Percentiles rank a stretch among this genome's conserved stretches.
phyloP scores from a whole-genome alignment of 2,797 vertebrate species.

The Gambusia yucatana region DNA sequence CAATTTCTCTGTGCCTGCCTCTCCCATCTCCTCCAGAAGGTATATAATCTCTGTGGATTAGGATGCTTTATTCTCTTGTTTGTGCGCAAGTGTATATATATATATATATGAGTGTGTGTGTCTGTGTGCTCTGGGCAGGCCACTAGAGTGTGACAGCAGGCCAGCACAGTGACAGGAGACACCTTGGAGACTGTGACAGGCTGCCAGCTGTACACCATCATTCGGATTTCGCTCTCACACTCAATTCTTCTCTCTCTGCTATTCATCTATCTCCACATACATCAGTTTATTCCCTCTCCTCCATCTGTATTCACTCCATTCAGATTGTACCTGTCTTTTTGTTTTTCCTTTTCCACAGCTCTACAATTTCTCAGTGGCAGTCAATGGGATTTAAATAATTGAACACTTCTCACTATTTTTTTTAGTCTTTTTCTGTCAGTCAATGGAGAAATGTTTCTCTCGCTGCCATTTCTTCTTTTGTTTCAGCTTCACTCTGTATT shows the following conservation, averaged over 20 bases:
- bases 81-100: neutral
- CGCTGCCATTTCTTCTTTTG: slow-evolving; percentile 26
- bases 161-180: slow-evolving; percentile 83
- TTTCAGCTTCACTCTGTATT: slow-evolving; percentile 35
- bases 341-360: slow-evolving; percentile 64
- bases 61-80: slow-evolving; percentile 75
- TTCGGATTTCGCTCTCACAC: slow-evolving; percentile 73
- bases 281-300: slow-evolving; percentile 71
- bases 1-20: slow-evolving; percentile 50
- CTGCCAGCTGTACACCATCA: slow-evolving; percentile 82
- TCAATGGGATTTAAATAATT: slow-evolving; percentile 72
- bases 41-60: slow-evolving; percentile 81
- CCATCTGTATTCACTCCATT: slow-evolving; percentile 72
- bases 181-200: slow-evolving; percentile 83
- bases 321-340: slow-evolving; percentile 70
- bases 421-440: slow-evolving; percentile 45
- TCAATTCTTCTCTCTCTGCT: slow-evolving; percentile 67
- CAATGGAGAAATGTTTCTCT: slow-evolving; percentile 40
- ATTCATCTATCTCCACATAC: slow-evolving; percentile 74
- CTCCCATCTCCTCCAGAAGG: slow-evolving; percentile 65
- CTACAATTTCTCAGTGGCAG: slow-evolving; percentile 49
- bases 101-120: slow-evolving; percentile 9
- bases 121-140: slow-evolving; percentile 71
- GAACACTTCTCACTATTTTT: slow-evolving; percentile 62
- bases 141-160: slow-evolving; percentile 83